A percentile compares a stretch with the other conserved stretches of the same genome.
These are phyloP conservation scores for Maccullochella peelii DNA, from an alignment of 2,113 vertebrate genomes.

Conservation along the genomic window DNA sequence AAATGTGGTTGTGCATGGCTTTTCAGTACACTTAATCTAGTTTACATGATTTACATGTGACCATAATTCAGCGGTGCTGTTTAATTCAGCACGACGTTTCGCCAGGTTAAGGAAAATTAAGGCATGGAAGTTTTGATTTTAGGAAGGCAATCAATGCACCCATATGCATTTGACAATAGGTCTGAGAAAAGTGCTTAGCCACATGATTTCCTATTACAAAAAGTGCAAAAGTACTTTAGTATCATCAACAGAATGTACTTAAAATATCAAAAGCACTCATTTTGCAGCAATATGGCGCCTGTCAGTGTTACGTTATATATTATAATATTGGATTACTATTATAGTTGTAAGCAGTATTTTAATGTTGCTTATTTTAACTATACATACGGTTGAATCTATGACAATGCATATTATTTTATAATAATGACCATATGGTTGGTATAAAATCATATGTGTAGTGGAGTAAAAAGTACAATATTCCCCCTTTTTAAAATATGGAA, in stretches of 20 bases:
- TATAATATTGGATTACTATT: not conserved
- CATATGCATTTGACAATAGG: not conserved
- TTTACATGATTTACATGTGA: slow-evolving; percentile 51
- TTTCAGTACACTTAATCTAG: slow-evolving; percentile 15
- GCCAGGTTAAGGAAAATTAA: not conserved
- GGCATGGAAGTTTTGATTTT: not conserved
- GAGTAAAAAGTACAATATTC: not conserved
- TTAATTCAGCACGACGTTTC: not conserved
- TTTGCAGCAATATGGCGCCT: not conserved
- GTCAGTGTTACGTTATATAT: not conserved
- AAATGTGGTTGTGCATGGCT: slow-evolving; percentile 5
- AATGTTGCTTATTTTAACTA: not conserved
- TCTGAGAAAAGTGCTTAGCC: not conserved
- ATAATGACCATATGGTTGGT: not conserved
- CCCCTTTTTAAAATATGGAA: not conserved
- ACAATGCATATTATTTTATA: not conserved
- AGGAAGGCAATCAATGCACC: not conserved
- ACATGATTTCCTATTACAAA: not conserved
- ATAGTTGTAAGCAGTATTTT: not conserved
- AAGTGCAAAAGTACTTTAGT: not conserved
- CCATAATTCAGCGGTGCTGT: slow-evolving; percentile 10
- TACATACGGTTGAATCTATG: not conserved
- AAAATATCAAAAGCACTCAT: not conserved
- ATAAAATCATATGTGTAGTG: not conserved
- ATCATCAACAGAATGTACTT: not conserved